These are phyloP conservation scores for Phylloscopus whistleri DNA, from an alignment of 2,113 vertebrate genomes.

Conservation along the genomic window DNA sequence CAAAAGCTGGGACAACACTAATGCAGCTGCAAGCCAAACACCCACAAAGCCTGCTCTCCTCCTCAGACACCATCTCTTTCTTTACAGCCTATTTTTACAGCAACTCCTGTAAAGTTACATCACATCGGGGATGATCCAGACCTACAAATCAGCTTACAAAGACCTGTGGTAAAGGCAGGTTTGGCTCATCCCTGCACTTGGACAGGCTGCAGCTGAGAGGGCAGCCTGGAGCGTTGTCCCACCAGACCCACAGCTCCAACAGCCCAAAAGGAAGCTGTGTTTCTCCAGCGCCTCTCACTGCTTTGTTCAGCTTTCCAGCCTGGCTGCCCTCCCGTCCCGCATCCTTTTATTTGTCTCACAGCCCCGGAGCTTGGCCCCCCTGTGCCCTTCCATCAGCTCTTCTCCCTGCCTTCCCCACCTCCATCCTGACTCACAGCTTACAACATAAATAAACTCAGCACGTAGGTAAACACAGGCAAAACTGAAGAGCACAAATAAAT, in stretches of 20 bases:
- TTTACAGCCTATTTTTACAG: conserved; percentile 48
- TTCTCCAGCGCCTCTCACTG: neutral
- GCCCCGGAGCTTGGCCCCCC: neutral
- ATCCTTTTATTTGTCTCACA: conserved; percentile 42
- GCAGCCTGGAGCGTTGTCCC: neutral
- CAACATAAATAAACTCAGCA: conserved; percentile 73
- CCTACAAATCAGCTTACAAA: conserved; percentile 57
- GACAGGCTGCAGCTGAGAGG: neutral
- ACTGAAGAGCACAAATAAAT: conserved; percentile 74
- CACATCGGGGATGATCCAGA: conserved; percentile 47
- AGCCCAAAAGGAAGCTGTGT: conserved; percentile 23
- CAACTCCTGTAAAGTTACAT: conserved; percentile 54
- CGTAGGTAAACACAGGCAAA: conserved; percentile 74
- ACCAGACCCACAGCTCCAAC: neutral
- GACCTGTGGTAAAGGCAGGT: conserved; percentile 28
- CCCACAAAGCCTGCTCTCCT: neutral
- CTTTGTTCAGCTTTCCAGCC: conserved; percentile 36
- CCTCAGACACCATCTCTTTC: conserved; percentile 5
- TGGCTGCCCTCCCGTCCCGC: neutral
- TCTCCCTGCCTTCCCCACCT: conserved; percentile 58
- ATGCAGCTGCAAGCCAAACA: neutral
- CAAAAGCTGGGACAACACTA: conserved; percentile 9
- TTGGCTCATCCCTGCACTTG: neutral
- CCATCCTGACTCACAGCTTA: conserved; percentile 72
- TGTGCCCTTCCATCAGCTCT: conserved; percentile 7